Percentiles rank a stretch among this genome's conserved stretches.
phyloP scores from a whole-genome alignment of 2,888 invertebrate genomes.

The Pachydiplax longipennis region DNA sequence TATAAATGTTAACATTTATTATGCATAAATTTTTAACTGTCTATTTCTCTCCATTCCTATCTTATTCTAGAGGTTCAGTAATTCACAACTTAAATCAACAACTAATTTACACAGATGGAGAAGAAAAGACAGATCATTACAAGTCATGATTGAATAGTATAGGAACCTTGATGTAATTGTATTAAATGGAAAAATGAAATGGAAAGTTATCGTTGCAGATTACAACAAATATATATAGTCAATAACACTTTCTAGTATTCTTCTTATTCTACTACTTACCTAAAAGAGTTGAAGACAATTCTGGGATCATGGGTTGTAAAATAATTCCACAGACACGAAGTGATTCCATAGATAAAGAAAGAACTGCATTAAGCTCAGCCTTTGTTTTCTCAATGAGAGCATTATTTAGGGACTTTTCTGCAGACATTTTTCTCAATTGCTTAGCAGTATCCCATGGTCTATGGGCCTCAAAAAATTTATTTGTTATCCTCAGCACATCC shows the following conservation, averaged over 20 bases:
- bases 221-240: neutral
- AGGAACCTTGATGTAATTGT: no score
- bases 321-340: constrained; percentile 80
- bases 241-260: neutral
- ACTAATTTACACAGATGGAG: no score
- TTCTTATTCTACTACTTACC: constrained; percentile 51
- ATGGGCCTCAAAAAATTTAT: constrained; percentile 84
- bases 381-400: constrained; percentile 60
- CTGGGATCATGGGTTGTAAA: constrained; percentile 86
- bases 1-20: no score
- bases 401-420: constrained; percentile 69
- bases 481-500: constrained; percentile 76
- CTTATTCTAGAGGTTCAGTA: no score
- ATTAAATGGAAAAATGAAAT: no score
- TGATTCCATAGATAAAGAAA: constrained; percentile 86
- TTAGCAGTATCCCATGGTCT: constrained; percentile 76
- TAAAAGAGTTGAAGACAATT: constrained; percentile 71
- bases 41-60: no score
- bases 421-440: neutral
- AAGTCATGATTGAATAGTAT: no score
- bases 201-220: no score
- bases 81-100: no score
- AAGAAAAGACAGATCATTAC: no score
- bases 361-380: constrained; percentile 72
- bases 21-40: no score